Conservation (phyloP, 2,888 invertebrate genomes). For the Drosophila paramelanica region DNA sequence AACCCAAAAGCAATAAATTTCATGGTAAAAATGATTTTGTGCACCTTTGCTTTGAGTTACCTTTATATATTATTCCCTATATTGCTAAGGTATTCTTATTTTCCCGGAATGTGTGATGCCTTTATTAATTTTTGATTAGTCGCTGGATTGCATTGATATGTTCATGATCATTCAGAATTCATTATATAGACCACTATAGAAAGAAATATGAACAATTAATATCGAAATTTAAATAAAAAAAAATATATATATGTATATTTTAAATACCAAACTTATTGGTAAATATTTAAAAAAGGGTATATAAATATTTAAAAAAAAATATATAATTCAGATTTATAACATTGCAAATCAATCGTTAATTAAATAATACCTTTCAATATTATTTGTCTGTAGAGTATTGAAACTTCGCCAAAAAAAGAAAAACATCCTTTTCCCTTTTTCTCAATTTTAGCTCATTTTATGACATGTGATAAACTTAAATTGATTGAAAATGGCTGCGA, state of each 20-base stretch:
- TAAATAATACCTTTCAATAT: too few species aligned
- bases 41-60: conserved; percentile 53
- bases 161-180: too few species aligned
- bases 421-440: not conserved
- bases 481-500: conserved; percentile 57
- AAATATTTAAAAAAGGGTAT: too few species aligned
- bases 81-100: not conserved
- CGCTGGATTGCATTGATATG: too few species aligned
- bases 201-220: too few species aligned
- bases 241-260: too few species aligned
- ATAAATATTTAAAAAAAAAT: too few species aligned
- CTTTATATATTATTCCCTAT: conserved; percentile 39
- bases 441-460: conserved; percentile 24
- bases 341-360: not conserved
- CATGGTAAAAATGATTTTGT: conserved; percentile 75
- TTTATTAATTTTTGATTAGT: too few species aligned
- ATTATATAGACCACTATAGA: too few species aligned
- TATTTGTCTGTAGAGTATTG: not conserved
- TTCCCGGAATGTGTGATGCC: not conserved
- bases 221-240: too few species aligned
- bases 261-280: too few species aligned
- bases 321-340: too few species aligned
- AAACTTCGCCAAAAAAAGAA: not conserved
- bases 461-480: conserved; percentile 58
- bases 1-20: conserved; percentile 76